Conservation (phyloP, 2,888 invertebrate genomes). For the Chouioia cunea region DNA sequence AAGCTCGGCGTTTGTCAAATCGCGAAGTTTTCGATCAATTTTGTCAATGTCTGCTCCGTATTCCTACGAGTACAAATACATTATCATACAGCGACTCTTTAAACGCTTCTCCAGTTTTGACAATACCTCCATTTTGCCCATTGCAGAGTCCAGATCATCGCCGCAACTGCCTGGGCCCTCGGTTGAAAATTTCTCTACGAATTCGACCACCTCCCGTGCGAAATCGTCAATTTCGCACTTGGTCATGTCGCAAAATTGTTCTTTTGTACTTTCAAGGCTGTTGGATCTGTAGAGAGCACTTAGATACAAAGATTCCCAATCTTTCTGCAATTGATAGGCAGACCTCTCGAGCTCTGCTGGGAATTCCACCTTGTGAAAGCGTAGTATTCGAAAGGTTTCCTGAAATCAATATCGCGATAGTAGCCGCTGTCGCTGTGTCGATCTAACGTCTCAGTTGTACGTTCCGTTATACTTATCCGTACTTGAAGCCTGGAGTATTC, state of each 20-base stretch:
- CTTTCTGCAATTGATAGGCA: slow-evolving; percentile 74
- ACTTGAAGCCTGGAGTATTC: slow-evolving; percentile 74
- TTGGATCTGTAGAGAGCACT: slow-evolving; percentile 78
- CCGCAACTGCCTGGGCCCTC: slow-evolving; percentile 87
- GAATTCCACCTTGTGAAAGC: slow-evolving; percentile 78
- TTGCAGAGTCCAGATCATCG: slow-evolving; percentile 81
- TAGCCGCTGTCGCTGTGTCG: no score
- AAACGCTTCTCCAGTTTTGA: neutral
- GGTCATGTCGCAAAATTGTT: slow-evolving; percentile 86
- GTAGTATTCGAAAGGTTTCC: slow-evolving; percentile 82
- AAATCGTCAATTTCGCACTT: slow-evolving; percentile 81
- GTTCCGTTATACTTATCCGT: no score
- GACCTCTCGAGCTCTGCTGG: slow-evolving; percentile 72
- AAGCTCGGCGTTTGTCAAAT: slow-evolving; percentile 81
- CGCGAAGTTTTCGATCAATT: slow-evolving; percentile 76
- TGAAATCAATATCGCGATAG: slow-evolving; percentile 67
- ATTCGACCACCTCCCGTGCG: slow-evolving; percentile 71
- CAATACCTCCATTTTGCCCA: slow-evolving; percentile 76
- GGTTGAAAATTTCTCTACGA: slow-evolving; percentile 79
- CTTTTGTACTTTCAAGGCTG: slow-evolving; percentile 84
- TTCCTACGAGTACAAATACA: slow-evolving; percentile 67
- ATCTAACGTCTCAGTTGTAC: no score
- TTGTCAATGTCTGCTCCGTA: slow-evolving; percentile 77
- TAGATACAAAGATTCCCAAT: slow-evolving; percentile 79
- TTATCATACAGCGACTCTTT: slow-evolving; percentile 5